Conservation (phyloP, 2,888 invertebrate genomes). For the Agonopterix subpropinquella region DNA sequence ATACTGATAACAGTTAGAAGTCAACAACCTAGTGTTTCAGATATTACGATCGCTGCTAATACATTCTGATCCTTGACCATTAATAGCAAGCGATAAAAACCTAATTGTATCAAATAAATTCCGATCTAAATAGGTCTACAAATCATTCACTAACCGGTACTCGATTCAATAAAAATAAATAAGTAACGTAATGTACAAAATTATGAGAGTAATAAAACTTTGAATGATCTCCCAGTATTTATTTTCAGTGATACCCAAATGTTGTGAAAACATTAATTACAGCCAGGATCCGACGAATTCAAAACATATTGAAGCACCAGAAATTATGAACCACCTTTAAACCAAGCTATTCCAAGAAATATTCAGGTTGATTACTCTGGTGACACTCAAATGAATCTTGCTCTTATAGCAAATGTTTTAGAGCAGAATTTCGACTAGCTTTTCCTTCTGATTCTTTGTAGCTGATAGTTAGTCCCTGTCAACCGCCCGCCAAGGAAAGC, state of each 20-base stretch:
- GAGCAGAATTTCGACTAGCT: constrained; percentile 25
- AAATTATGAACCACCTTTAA: constrained; percentile 25
- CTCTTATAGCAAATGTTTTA: constrained; percentile 19
- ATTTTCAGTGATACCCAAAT: background rate
- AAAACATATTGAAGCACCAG: constrained; percentile 18
- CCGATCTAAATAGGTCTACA: constrained; percentile 6
- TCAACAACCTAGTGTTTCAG: constrained; percentile 13
- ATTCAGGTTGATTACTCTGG: constrained; percentile 20
- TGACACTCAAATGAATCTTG: constrained; percentile 14
- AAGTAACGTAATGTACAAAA: background rate
- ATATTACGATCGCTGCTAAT: constrained; percentile 9
- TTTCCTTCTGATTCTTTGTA: constrained; percentile 14
- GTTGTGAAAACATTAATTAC: too few relatives aligned
- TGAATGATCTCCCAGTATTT: background rate
- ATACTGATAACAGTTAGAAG: constrained; percentile 8
- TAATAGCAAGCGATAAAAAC: constrained; percentile 8
- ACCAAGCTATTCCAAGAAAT: constrained; percentile 22
- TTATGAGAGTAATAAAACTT: constrained; percentile 2
- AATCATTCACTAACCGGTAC: constrained; percentile 11
- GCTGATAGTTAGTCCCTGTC: constrained; percentile 48
- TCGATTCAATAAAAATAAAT: constrained; percentile 5
- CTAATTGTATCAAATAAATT: constrained; percentile 12
- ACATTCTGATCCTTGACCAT: constrained; percentile 1
- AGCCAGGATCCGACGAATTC: constrained; percentile 13
- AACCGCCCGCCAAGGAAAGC: constrained; percentile 26